phyloP scores from a whole-genome alignment of 2,888 invertebrate species.

The Scelioninae gen. 2 region DNA sequence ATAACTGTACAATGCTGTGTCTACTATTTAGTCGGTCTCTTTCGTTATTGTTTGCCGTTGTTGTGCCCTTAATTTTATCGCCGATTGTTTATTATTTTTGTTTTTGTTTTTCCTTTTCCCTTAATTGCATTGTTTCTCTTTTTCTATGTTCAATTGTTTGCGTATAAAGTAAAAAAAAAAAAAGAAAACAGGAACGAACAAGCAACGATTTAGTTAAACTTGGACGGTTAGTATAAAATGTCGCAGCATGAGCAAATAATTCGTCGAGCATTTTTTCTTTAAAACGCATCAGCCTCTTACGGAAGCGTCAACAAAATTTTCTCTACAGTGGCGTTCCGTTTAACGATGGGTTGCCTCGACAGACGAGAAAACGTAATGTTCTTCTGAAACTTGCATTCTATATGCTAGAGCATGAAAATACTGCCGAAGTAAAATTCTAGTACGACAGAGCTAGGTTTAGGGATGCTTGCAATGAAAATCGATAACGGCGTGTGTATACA shows the following conservation, averaged over 20 bases:
- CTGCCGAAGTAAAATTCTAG: conserved; percentile 56
- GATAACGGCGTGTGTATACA: conserved; percentile 58
- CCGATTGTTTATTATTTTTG: too few species aligned
- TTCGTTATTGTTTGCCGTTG: too few species aligned
- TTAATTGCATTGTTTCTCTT: too few species aligned
- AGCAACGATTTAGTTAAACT: conserved; percentile 1
- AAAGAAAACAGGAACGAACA: too few species aligned
- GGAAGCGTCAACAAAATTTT: conserved; percentile 54
- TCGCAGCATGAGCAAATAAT: conserved; percentile 22
- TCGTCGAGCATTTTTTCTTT: conserved; percentile 20
- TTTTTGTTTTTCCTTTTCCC: too few species aligned
- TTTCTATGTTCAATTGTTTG: too few species aligned
- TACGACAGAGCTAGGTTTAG: conserved; percentile 53
- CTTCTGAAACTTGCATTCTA: conserved; percentile 52
- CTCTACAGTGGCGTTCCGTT: conserved; percentile 39
- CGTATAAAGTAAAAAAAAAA: too few species aligned
- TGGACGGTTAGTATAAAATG: conserved; percentile 17
- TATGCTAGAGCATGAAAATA: conserved; percentile 53
- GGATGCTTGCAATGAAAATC: conserved; percentile 60
- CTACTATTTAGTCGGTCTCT: too few species aligned
- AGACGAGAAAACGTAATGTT: conserved; percentile 51
- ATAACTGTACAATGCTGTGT: too few species aligned
- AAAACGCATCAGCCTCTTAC: conserved; percentile 21
- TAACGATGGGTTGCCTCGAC: conserved; percentile 46
- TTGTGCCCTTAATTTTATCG: too few species aligned